A percentile compares a stretch with the other conserved stretches of the same genome.
Evolutionary conservation across 2,113 vertebrate species (phyloP).

Genomic region (Ailurus styani): DNA sequence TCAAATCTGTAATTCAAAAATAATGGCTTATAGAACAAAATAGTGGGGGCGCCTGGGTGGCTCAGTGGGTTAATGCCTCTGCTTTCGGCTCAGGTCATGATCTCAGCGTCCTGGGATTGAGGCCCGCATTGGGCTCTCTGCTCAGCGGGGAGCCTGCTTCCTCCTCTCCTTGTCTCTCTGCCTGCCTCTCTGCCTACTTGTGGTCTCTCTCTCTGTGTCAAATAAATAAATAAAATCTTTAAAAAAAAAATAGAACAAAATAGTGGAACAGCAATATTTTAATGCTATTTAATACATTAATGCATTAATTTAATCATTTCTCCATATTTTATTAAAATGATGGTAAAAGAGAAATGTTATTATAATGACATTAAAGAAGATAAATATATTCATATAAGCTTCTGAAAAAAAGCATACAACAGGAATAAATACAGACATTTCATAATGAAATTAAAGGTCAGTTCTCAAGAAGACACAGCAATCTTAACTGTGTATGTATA

Average conservation of each 20-base stretch:
- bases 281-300: background rate
- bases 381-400: background rate
- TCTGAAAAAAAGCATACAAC: background rate
- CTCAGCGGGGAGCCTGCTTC: too few species aligned
- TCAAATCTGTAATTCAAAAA: background rate
- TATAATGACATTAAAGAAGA: background rate
- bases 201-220: too few species aligned
- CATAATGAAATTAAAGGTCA: background rate
- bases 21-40: background rate
- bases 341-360: background rate
- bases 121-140: too few species aligned
- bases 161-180: too few species aligned
- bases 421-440: background rate
- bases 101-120: too few species aligned
- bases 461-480: background rate
- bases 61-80: too few species aligned
- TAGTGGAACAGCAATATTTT: background rate
- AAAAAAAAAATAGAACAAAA: background rate
- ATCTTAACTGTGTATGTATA: background rate
- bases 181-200: too few species aligned
- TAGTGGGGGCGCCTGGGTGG: too few species aligned
- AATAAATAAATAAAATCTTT: too few species aligned
- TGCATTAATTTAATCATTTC: background rate
- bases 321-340: background rate
- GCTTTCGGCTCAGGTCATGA: too few species aligned